Conservation (phyloP, 2,888 invertebrate species). For the Acrobasis consociella region DNA sequence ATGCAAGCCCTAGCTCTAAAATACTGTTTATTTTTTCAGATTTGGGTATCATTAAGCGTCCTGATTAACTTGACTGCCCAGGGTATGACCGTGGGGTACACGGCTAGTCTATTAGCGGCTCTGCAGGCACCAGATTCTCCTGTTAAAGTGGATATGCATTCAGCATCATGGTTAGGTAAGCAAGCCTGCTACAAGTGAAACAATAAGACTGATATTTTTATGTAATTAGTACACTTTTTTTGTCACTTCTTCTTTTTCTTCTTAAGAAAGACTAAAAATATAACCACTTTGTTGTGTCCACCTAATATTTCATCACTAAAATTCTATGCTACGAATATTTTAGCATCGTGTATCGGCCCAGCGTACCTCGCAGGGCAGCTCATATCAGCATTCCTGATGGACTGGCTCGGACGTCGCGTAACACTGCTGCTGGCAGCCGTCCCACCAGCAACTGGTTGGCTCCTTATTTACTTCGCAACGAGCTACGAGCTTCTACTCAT, state of each 20-base stretch:
- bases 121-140: constrained; percentile 31
- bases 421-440: not conserved
- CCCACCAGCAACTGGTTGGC: not conserved
- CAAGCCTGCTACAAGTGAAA: not conserved
- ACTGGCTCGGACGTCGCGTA: constrained; percentile 39
- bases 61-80: constrained; percentile 35
- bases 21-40: constrained; percentile 30
- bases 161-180: constrained; percentile 38
- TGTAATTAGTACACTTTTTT: no score
- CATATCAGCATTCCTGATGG: constrained; percentile 43
- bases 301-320: not conserved
- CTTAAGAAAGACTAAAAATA: not conserved
- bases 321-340: constrained; percentile 15
- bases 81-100: constrained; percentile 37
- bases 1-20: no score
- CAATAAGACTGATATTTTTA: no score
- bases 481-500: not conserved
- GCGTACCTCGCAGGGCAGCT: constrained; percentile 40
- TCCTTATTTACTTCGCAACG: not conserved
- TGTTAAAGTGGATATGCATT: constrained; percentile 34
- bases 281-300: not conserved
- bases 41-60: constrained; percentile 37
- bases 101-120: constrained; percentile 35
- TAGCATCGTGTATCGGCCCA: constrained; percentile 42
- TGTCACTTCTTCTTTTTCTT: no score